Evolutionary conservation across 2,888 invertebrate genomes (phyloP), one percentile per base, ranked within the genome.

Genomic region (Napeogenes sylphis): DNA sequence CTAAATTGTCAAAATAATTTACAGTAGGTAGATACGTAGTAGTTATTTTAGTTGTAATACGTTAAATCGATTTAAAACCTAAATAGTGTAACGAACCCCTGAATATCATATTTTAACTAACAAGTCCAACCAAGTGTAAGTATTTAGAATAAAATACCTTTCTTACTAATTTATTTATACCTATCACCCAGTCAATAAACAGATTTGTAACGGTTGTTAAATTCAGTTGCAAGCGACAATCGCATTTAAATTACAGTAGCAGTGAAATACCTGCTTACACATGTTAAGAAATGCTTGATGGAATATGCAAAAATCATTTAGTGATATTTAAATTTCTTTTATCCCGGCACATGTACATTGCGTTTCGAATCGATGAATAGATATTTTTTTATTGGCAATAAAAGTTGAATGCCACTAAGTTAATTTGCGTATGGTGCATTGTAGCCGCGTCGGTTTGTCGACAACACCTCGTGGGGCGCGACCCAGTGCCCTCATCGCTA

Each of bases 261-360:
- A 68, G 61, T 66, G 70, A 70, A 67, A 68, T 65, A 66, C 76
- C 74, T 75, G 75, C 72, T 65, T 67, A 70, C 71, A 71, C 71
- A 71, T 72, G 72, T 74, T 65, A 57, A 47, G 65, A 65, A 68
- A 60, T 60, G 69, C 67, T 63, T 72, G 66, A 75, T 61, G 53
- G 75, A 87, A 87, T 89, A 90, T 90, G 90, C 84, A 88, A 90
- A 90, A 90, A 86, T 85, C 87, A 84, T 89, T 90, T 89, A 86
- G 84, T 79, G 81, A 79, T 79, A 79, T 87, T 88, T 85, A 85
- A 85, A 87, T 82, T 80, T 82, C 80, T 78, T 83, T 86, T 87
- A 80, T 82, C 72, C 68, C 70, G 82, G 84, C 87, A 81, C 85
- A 85, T 84, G 87, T 79, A 81, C 78, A 74, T 74, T 77, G 79